Conservation (phyloP, 2,113 vertebrate genomes). For the Lipophrys pholis region DNA sequence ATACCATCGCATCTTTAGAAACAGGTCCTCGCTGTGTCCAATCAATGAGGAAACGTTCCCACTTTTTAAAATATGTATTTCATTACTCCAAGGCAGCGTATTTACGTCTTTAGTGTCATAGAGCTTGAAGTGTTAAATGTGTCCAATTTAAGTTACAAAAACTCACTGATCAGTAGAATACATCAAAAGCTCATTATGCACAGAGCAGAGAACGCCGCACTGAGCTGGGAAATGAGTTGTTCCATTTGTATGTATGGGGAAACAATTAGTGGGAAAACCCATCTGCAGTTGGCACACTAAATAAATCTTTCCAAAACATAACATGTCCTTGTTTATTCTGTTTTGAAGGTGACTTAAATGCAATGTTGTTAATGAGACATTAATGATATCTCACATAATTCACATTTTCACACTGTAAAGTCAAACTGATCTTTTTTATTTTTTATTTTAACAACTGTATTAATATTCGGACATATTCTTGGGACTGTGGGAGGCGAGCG, state of each 20-base stretch:
- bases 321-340: conserved; percentile 45
- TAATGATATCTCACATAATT: conserved; percentile 39
- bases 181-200: conserved; percentile 70
- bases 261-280: conserved; percentile 46
- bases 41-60: conserved; percentile 11
- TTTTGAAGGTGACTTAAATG: conserved; percentile 28
- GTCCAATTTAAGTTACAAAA: conserved; percentile 55
- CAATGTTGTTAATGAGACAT: conserved; percentile 27
- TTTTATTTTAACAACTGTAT: no score
- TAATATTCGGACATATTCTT: no score
- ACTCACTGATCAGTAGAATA: conserved; percentile 54
- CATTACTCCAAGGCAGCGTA: neutral
- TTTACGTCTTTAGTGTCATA: conserved; percentile 6
- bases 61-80: conserved; percentile 13
- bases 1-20: neutral
- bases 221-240: conserved; percentile 58
- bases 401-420: conserved; percentile 10
- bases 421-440: no score
- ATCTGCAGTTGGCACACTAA: conserved; percentile 31
- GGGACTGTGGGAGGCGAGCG: no score
- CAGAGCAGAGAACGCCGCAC: conserved; percentile 42
- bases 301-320: conserved; percentile 9
- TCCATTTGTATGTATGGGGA: conserved; percentile 49
- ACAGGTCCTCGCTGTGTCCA: neutral
- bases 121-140: conserved; percentile 49